phyloP scores from a whole-genome alignment of 2,113 vertebrate species.

The Bombycilla garrulus region DNA sequence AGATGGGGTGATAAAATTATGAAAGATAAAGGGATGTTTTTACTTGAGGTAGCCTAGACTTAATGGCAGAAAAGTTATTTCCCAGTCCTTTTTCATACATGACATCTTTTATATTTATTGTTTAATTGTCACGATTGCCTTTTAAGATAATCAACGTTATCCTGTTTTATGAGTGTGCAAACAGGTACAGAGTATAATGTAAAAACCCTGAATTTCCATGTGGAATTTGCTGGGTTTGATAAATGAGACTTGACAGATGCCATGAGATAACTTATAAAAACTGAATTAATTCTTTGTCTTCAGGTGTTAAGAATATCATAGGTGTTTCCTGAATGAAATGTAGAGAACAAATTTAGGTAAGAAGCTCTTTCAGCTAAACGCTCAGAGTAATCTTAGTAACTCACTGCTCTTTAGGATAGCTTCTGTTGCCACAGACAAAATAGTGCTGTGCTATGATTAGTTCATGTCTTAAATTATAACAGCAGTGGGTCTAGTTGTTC shows the following conservation, averaged over 20 bases:
- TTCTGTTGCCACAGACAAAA: not conserved
- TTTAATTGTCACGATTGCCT: constrained; percentile 20
- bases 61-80: not conserved
- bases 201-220: constrained; percentile 56
- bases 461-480: not conserved
- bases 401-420: not conserved
- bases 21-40: not conserved
- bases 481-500: not conserved
- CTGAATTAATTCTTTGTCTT: constrained; percentile 16
- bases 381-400: not conserved
- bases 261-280: not conserved
- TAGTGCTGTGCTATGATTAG: not conserved
- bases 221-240: constrained; percentile 23
- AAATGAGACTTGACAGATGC: not conserved
- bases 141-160: not conserved
- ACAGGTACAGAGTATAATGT: not conserved
- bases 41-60: not conserved
- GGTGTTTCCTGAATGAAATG: not conserved
- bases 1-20: not conserved
- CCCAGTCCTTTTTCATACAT: not conserved
- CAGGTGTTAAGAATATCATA: not conserved
- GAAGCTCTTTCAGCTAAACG: not conserved
- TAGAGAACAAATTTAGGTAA: not conserved
- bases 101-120: constrained; percentile 2
- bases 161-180: constrained; percentile 2